Evolutionary conservation across 2,797 vertebrate genomes (phyloP).

Genomic region (Sebastes taczanowskii): DNA sequence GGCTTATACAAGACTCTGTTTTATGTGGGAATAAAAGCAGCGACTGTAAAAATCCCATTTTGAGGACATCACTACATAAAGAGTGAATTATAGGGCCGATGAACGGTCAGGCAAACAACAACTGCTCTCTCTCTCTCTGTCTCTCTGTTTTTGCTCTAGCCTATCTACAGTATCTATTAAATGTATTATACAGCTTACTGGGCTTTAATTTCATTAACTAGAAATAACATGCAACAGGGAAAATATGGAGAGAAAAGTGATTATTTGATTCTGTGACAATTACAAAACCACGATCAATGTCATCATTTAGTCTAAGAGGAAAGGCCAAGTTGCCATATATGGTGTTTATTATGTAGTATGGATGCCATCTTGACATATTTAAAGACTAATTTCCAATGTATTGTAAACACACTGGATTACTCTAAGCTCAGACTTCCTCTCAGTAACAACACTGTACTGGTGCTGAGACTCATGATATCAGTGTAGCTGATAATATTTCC

Average conservation of each 20-base stretch:
- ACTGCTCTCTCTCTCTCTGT: not conserved
- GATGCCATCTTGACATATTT: not conserved
- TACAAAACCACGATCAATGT: not conserved
- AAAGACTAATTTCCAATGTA: not conserved
- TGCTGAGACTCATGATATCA: not conserved
- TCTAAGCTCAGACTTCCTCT: not conserved
- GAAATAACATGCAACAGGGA: not conserved
- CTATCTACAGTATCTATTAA: not conserved
- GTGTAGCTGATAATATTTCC: not conserved
- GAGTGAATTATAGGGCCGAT: constrained; percentile 53
- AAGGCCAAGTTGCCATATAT: not conserved
- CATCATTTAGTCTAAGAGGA: not conserved
- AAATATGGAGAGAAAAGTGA: not conserved
- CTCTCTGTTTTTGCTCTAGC: not conserved
- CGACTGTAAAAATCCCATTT: constrained; percentile 71
- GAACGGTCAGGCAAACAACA: constrained; percentile 45
- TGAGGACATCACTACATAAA: constrained; percentile 48
- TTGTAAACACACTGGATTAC: not conserved
- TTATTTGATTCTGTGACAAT: not conserved
- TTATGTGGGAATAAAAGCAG: constrained; percentile 60
- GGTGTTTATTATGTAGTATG: not conserved
- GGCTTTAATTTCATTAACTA: not conserved
- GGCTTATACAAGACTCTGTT: constrained; percentile 62
- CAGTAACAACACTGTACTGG: not conserved
- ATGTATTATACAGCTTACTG: not conserved